Evolutionary conservation across 1,140 invertebrate species (phyloP).

Genomic region (Zaprionus taronus): DNA sequence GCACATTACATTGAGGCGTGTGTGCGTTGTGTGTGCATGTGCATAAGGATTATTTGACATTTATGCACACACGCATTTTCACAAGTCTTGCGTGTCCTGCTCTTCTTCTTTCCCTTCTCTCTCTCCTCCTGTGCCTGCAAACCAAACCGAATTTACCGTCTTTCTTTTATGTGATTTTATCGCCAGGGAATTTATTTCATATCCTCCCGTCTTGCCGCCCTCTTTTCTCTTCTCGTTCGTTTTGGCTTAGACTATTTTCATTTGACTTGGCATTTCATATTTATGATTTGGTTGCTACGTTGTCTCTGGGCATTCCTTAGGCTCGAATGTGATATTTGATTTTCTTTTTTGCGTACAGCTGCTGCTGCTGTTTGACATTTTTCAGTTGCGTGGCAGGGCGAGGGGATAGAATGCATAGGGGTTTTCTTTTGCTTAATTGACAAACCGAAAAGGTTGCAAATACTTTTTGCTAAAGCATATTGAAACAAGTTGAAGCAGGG

Average conservation of each 20-base stretch:
- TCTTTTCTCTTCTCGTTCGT: neutral
- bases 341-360: conserved; percentile 6
- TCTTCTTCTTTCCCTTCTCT: neutral
- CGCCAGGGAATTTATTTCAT: conserved; percentile 27
- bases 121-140: neutral
- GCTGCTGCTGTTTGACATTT: neutral
- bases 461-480: conserved; percentile 6
- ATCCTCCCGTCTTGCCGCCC: neutral
- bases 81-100: neutral
- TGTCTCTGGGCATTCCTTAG: conserved; percentile 6
- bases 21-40: neutral
- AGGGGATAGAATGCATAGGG: neutral
- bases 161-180: conserved; percentile 9
- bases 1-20: neutral
- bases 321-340: conserved; percentile 23
- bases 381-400: too few species aligned
- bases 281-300: conserved; percentile 24
- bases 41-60: conserved; percentile 2
- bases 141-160: conserved; percentile 1
- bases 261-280: conserved; percentile 29
- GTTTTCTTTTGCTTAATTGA: conserved; percentile 16
- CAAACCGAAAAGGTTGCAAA: conserved; percentile 17
- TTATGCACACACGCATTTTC: neutral
- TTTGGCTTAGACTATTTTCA: conserved; percentile 21
- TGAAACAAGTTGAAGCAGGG: too few species aligned